Percentiles rank a stretch among this genome's conserved stretches.
These are phyloP conservation scores for Cynoglossus semilaevis DNA, from an alignment of 2,113 vertebrate species.

Conservation along the genomic window DNA sequence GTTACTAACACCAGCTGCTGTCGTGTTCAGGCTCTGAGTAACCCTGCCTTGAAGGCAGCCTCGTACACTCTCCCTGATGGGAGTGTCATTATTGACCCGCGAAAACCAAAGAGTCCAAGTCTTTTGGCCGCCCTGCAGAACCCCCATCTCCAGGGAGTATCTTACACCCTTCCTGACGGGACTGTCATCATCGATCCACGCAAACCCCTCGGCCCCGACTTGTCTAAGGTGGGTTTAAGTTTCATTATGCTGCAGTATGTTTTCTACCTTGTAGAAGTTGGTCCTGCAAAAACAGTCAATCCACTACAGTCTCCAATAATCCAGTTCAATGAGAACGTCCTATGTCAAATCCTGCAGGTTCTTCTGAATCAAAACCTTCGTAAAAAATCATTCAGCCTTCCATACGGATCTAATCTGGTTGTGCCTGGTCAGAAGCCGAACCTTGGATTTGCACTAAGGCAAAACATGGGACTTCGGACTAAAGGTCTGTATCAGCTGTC, in stretches of 20 bases:
- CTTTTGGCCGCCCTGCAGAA: constrained; percentile 71
- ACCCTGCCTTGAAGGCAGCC: constrained; percentile 61
- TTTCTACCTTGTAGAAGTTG: neutral
- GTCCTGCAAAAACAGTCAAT: constrained; percentile 1
- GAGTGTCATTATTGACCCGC: constrained; percentile 68
- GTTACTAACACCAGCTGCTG: constrained; percentile 15
- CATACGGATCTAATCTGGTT: constrained; percentile 53
- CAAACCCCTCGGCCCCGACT: constrained; percentile 59
- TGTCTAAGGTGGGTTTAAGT: constrained; percentile 55
- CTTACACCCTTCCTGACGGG: constrained; percentile 74
- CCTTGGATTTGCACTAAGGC: constrained; percentile 55
- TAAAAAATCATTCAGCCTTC: constrained; percentile 58
- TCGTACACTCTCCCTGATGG: constrained; percentile 69
- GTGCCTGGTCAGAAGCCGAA: constrained; percentile 66
- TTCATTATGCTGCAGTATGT: neutral
- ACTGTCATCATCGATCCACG: constrained; percentile 71
- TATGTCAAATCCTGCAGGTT: constrained; percentile 51
- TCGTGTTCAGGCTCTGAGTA: constrained; percentile 59
- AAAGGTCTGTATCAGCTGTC: constrained; percentile 48
- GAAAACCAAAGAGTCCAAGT: constrained; percentile 66
- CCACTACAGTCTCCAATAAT: neutral
- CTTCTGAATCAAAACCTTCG: constrained; percentile 65
- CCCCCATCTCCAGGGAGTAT: constrained; percentile 66
- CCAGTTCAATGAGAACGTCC: neutral
- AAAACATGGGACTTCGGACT: constrained; percentile 55